Evolutionary conservation across 2,113 vertebrate species (phyloP).

Genomic region (Gadus chalcogrammus): DNA sequence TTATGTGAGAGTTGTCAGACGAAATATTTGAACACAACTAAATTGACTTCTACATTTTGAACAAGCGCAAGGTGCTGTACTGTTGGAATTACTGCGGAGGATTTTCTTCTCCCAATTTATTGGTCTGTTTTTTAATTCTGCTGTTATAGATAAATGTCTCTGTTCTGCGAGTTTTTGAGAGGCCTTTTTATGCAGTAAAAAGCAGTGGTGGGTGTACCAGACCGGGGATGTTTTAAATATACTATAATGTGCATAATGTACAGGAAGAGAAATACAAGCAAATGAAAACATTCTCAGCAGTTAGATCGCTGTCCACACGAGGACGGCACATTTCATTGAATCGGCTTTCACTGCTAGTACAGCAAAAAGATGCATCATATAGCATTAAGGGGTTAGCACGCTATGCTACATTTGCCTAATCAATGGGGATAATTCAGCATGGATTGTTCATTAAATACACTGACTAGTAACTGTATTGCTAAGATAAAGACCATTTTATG

Average conservation of each 20-base stretch:
- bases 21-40: not conserved
- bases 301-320: not conserved
- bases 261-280: conserved; percentile 26
- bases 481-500: conserved; percentile 49
- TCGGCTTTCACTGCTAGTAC: conserved; percentile 29
- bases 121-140: too few species aligned
- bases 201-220: conserved; percentile 21
- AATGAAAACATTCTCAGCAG: conserved; percentile 12
- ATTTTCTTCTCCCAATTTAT: too few species aligned
- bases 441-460: conserved; percentile 54
- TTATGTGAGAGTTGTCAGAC: conserved; percentile 11
- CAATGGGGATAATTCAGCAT: too few species aligned
- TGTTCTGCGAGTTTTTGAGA: conserved; percentile 5
- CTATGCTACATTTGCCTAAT: not conserved
- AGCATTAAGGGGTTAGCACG: conserved; percentile 22
- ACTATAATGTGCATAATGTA: conserved; percentile 64
- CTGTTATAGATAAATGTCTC: too few species aligned
- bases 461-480: conserved; percentile 49
- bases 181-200: conserved; percentile 29
- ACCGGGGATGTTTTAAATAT: conserved; percentile 25
- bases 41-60: too few species aligned
- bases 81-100: too few species aligned
- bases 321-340: conserved; percentile 30
- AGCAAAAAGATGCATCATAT: conserved; percentile 24
- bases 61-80: too few species aligned